phyloP scores from a whole-genome alignment of 2,888 invertebrate species.

The Aelia acuminata region DNA sequence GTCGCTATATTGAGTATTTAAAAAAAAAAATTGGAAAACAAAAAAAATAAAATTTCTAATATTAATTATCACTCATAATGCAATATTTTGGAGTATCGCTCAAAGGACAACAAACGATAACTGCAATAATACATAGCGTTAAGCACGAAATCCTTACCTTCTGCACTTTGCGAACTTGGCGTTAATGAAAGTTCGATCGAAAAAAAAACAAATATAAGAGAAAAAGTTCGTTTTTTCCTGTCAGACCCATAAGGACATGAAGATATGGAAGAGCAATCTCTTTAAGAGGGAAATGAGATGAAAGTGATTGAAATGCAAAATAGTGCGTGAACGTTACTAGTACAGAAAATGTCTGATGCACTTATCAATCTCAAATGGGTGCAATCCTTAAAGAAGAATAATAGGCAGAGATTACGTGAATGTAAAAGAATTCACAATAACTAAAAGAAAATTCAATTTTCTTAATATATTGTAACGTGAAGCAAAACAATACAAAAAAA shows the following conservation, averaged over 20 bases:
- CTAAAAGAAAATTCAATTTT: neutral
- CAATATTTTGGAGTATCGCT: neutral
- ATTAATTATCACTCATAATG: neutral
- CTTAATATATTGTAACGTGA: too few relatives aligned
- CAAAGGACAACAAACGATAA: neutral
- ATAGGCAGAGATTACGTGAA: neutral
- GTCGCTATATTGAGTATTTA: too few relatives aligned
- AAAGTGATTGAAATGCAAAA: neutral
- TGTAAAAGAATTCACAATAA: neutral
- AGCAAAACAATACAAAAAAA: too few relatives aligned
- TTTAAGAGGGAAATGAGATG: neutral
- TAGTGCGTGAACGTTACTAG: neutral
- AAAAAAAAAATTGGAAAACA: too few relatives aligned
- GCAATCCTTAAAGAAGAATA: neutral
- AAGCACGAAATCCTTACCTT: neutral
- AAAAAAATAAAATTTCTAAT: too few relatives aligned
- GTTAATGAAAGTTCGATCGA: neutral
- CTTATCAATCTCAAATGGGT: neutral
- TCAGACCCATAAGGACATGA: neutral
- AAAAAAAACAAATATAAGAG: too few relatives aligned
- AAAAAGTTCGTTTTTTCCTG: neutral
- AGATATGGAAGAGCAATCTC: neutral
- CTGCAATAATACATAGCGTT: neutral
- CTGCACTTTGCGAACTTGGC: neutral
- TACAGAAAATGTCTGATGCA: neutral